Base-by-base conservation (phyloP, 2,113 vertebrate genomes). In the Poecile atricapillus region DNA sequence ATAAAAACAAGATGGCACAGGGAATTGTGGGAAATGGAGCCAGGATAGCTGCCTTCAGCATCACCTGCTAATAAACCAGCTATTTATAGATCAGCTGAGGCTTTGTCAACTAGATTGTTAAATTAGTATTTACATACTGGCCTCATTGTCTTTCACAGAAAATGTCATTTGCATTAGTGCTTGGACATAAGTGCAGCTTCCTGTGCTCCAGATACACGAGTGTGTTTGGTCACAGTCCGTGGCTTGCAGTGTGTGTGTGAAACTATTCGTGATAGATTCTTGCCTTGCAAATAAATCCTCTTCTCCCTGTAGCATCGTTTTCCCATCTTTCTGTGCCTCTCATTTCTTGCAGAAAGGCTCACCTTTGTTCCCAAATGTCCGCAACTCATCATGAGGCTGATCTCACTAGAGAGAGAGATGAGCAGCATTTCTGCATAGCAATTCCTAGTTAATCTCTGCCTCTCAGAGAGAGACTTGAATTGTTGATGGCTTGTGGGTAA, bases 391-490 rank as follows among this genome's bases (percentile, higher is more conserved):
- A 53, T 49, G 90, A 95, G 84, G 73, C 94, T 91, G 85, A 91
- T 95, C 82, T 93, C 46, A 0, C 87, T 69, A 7, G 94, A 91
- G 95, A 81, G 59, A 60, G 75, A 82, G 60, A 64, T 9, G 90
- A 90, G 77, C 80, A 69, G 87, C 90, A 31, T 94, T 96, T 95
- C 92, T 94, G 90, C 95, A 89, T 94, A 93, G 92, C 90, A 80
- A 93, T 97, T 96, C 92, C 87, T 83, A 33, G 82, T 95, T 97
- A 97, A 97, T 96, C 96, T 94, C 92, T 96, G 94, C 89, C 94
- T 95, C 92, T 95, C 69, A 23, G 90, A 95, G 76, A 88, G 68
- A 93, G 70, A 49, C 90, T 96, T 58, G 83, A 97, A 90, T 91
- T 93, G 94, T 97, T 83, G 93, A 93, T 96, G 90, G 83, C 88